These are phyloP conservation scores for Eonycteris spelaea DNA, from an alignment of 2,113 vertebrate genomes.

Conservation along the genomic window DNA sequence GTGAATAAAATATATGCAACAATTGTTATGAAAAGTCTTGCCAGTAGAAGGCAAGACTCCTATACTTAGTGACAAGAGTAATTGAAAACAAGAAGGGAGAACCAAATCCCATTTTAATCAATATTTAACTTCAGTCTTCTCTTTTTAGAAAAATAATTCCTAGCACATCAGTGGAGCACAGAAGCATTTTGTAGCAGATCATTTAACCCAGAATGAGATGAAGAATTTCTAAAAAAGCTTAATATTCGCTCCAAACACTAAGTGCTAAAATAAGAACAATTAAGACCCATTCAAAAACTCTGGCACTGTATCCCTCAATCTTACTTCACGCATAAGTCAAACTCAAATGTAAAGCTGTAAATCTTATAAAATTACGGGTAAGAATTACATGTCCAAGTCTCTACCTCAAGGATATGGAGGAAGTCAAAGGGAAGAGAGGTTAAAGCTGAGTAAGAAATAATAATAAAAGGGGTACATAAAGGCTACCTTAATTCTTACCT, in stretches of 20 bases:
- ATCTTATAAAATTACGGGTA: neutral
- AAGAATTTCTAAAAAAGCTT: conserved; percentile 5
- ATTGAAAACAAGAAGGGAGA: conserved; percentile 41
- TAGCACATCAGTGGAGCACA: neutral
- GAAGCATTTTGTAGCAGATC: neutral
- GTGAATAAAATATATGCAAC: neutral
- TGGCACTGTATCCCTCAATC: neutral
- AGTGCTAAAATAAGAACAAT: neutral
- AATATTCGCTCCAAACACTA: neutral
- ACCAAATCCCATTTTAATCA: conserved; percentile 27
- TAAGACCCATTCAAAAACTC: neutral
- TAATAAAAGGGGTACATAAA: neutral
- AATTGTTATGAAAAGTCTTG: neutral
- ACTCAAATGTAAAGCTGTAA: neutral
- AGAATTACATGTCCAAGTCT: neutral
- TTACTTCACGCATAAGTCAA: neutral
- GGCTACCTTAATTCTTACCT: neutral
- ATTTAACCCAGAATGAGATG: conserved; percentile 41
- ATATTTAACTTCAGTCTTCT: conserved; percentile 23
- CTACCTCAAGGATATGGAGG: neutral
- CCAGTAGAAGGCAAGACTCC: neutral
- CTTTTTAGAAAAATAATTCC: conserved; percentile 17
- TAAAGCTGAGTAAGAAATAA: neutral
- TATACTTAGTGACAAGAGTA: conserved; percentile 14
- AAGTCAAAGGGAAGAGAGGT: neutral